phyloP scores from a whole-genome alignment of 1,140 invertebrate genomes.

The Calliopsis andreniformis region DNA sequence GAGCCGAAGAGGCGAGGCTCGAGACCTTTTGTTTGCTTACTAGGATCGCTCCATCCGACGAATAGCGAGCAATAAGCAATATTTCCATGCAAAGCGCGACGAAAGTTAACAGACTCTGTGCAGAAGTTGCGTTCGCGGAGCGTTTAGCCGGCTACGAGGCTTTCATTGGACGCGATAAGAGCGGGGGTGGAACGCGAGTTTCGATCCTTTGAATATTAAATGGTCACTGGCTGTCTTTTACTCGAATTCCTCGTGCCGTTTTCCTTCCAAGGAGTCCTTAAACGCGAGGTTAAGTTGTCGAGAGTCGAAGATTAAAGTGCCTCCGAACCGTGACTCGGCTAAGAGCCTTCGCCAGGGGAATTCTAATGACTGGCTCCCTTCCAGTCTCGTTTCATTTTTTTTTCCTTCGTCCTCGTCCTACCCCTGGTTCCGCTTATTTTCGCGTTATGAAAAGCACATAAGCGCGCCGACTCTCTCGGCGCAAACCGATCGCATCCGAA shows the following conservation, averaged over 20 bases:
- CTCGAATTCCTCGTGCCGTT: slow-evolving; percentile 2
- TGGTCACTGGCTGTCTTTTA: slow-evolving; percentile 10
- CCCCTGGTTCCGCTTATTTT: slow-evolving; percentile 37
- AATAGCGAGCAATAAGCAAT: no score
- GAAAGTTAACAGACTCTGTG: neutral
- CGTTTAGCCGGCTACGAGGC: no score
- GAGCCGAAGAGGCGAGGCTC: no score
- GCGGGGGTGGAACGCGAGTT: neutral
- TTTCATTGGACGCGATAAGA: neutral
- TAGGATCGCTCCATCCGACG: no score
- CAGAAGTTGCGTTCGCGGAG: neutral
- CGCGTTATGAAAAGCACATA: slow-evolving; percentile 37
- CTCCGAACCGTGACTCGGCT: slow-evolving; percentile 62
- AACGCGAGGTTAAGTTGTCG: slow-evolving; percentile 69
- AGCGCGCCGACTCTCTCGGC: neutral
- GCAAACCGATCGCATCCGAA: slow-evolving; percentile 8
- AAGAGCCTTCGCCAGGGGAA: slow-evolving; percentile 62
- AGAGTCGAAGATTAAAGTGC: slow-evolving; percentile 74
- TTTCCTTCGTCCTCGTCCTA: slow-evolving; percentile 2
- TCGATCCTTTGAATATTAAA: slow-evolving; percentile 16
- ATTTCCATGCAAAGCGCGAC: no score
- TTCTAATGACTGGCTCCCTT: slow-evolving; percentile 64
- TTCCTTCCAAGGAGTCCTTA: slow-evolving; percentile 46
- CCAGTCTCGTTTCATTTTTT: neutral
- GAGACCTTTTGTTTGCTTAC: no score